Evolutionary conservation across 2,113 vertebrate species (phyloP), one percentile per base, ranked within the genome.

Genomic region (Glareola pratincola): DNA sequence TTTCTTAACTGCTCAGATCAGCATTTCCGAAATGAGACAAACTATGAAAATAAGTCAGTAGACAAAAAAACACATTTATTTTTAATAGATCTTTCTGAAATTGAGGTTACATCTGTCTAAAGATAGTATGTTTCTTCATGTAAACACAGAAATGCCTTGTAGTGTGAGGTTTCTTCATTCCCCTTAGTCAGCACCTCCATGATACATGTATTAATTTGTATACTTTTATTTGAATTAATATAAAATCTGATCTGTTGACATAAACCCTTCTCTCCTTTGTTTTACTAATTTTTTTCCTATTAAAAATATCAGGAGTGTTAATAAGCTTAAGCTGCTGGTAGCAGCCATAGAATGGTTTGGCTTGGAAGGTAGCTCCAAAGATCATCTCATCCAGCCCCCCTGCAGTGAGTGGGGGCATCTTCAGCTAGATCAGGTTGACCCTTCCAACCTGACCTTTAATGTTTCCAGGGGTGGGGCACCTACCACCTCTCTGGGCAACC

Each of bases 1-100:
- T 95, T 96, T 90, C 75, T 90, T 94, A 90, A 92, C 81, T 86
- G 41, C 85, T 90, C 72, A 83, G 92, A 83, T 94, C 92, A 97
- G 90, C 87, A 85, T 83, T 96, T 96, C 90, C 3, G 26, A 95
- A 88, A 21, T 14, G 62, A 95, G 32, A 47, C 48, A 83, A 90
- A 90, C 54, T 85, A 92, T 67, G 75, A 93, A 92, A 88, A 71
- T 71, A 92, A 72, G 47, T 69, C 59, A 45, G 30, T 75, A 76
- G 67, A 59, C 36, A 82, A 90, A 89, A 59, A 24, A 27, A 2
- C 24, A 26, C 17, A 4, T 54, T 60, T 85, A 12, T 80, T 94
- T 92, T 78, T 72, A 93, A 73, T 53, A 21, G 24, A 6, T 68
- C 20, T 79, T 78, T 88, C 69, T 79, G 88, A 78, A 85, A 54